phyloP scores from a whole-genome alignment of 2,797 vertebrate genomes.

The Sebastolobus altivelis region DNA sequence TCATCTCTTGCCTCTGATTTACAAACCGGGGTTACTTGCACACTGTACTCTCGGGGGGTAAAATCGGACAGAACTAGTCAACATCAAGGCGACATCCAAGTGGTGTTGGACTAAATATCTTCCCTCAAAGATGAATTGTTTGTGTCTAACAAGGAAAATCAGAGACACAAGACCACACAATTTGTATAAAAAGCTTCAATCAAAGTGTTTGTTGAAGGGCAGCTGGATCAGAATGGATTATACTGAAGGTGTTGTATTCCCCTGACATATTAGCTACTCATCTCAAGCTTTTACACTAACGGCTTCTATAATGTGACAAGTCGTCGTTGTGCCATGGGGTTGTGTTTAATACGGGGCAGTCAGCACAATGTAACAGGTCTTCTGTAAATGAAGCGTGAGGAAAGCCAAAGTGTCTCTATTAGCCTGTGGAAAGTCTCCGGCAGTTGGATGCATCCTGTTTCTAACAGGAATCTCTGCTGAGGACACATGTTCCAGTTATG shows the following conservation, averaged over 20 bases:
- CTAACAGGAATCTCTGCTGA: conserved; percentile 72
- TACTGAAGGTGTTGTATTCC: conserved; percentile 12
- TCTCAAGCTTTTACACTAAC: conserved; percentile 17
- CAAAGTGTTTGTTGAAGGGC: not conserved
- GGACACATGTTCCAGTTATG: conserved; percentile 28
- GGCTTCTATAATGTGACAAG: conserved; percentile 5
- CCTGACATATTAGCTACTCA: conserved; percentile 14
- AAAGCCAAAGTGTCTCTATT: conserved; percentile 86
- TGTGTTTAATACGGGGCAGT: conserved; percentile 20
- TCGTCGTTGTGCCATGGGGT: conserved; percentile 11
- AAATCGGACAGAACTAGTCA: not conserved
- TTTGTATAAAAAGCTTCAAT: not conserved
- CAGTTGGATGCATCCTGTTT: conserved; percentile 65
- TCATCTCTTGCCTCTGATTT: not conserved
- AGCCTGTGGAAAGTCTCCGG: conserved; percentile 79
- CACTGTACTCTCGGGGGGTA: not conserved
- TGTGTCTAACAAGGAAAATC: conserved; percentile 77
- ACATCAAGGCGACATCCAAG: not conserved
- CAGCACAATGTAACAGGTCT: conserved; percentile 21
- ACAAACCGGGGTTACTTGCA: not conserved
- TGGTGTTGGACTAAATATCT: not conserved
- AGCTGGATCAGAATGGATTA: not conserved
- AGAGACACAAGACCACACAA: conserved; percentile 42
- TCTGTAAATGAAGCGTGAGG: conserved; percentile 86
- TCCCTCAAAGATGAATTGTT: conserved; percentile 63